Percentiles rank a stretch among this genome's conserved stretches.
Evolutionary conservation across 2,888 invertebrate species (phyloP).

Genomic region (Hypsopygia costalis): DNA sequence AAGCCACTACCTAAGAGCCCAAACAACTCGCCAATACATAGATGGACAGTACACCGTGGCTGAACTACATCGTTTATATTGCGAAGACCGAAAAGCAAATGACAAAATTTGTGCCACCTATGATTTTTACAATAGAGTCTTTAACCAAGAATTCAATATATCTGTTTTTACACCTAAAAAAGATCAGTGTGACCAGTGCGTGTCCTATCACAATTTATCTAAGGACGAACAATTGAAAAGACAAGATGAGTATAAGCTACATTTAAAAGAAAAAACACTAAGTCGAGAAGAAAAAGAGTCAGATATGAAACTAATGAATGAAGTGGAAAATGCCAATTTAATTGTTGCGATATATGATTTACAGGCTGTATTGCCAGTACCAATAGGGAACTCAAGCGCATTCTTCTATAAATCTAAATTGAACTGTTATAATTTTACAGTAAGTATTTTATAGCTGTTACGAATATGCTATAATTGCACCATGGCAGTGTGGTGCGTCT

Average conservation of each 20-base stretch:
- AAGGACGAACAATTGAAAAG: constrained; percentile 18
- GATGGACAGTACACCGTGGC: constrained; percentile 24
- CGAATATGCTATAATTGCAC: no score
- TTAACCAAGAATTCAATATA: constrained; percentile 21
- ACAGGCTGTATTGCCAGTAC: constrained; percentile 19
- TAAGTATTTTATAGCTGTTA: constrained; percentile 2
- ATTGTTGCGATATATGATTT: constrained; percentile 21
- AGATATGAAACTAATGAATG: constrained; percentile 14
- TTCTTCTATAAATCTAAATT: constrained; percentile 20
- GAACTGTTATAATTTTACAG: constrained; percentile 22
- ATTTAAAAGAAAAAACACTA: constrained; percentile 19
- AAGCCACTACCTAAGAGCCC: constrained; percentile 24
- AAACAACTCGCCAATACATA: constrained; percentile 22
- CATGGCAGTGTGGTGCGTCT: no score
- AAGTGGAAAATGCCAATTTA: constrained; percentile 7
- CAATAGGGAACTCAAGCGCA: constrained; percentile 14
- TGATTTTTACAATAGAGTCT: constrained; percentile 20
- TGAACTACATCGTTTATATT: constrained; percentile 23
- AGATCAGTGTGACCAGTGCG: constrained; percentile 21
- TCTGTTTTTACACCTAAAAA: constrained; percentile 20
- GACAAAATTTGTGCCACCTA: constrained; percentile 18
- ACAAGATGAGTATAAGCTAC: constrained; percentile 14
- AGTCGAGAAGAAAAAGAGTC: constrained; percentile 18
- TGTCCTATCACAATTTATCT: constrained; percentile 19
- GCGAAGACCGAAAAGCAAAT: constrained; percentile 10